Evolutionary conservation across 2,113 vertebrate species (phyloP), one percentile per base, ranked within the genome.

Genomic region (Poeciliopsis turrubarensis): DNA sequence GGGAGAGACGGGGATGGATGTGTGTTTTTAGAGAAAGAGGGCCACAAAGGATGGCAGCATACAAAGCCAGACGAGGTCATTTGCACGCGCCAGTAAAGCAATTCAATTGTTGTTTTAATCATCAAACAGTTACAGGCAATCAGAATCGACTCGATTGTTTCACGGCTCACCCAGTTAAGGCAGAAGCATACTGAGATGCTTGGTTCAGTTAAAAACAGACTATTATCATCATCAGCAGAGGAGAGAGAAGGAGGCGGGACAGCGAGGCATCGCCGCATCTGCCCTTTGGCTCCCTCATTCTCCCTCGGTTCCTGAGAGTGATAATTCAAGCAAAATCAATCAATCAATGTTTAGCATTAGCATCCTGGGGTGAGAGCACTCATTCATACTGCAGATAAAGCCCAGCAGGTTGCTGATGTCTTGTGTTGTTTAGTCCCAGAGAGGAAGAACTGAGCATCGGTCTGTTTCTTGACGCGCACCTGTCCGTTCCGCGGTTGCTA

Each of bases 31-130:
- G 57, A 79, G 69, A 73, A 60, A 79, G 73, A 79, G 57, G 79
- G 65, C 31, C 65, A 22, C 2, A 76, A 74, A 79, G 25, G 41
- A 25, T 70, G 82, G 90, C 85, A 86, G 86, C 89, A 93, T 72
- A 92, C 82, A 93, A 89, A 89, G 91, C 86, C 89, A 90, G 77
- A 94, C 85, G 84, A 81, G 86, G 74, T 90, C 90, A 91, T 89
- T 90, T 89, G 79, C 91, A 92, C 91, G 86, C 82, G 71, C 86
- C 81, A 82, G 47, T 66, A 83, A 93, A 93, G 92, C 89, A 85
- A 86, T 31, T 86, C 14, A 88, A 70, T 61, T 7, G 7, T 8
- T 3, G 11, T 37, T 37, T 9, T 31, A 31, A 34, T 34, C 68
- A 80, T 86, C 73, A 89, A 84, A 88, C 73, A 86, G 79, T 85